Evolutionary conservation across 2,797 vertebrate species (phyloP).

Genomic region (Pagetopsis macropterus): DNA sequence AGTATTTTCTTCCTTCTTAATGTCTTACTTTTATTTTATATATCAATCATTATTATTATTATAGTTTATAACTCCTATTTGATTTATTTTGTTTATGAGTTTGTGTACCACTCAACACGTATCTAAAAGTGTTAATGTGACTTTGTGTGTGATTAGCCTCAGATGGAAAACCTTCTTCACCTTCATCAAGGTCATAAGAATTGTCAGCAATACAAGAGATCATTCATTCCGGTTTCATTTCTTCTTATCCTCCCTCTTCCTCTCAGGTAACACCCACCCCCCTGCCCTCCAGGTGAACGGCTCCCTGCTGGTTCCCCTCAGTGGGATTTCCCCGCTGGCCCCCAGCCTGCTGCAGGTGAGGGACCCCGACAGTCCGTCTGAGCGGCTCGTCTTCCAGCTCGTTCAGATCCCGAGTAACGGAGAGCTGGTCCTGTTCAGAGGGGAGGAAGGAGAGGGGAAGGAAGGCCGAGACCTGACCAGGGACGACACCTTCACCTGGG

Average conservation of each 20-base stretch:
- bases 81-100: background rate
- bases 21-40: background rate
- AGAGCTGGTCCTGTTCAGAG: constrained; percentile 71
- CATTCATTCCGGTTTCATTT: background rate
- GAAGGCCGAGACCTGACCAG: constrained; percentile 72
- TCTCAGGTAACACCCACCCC: constrained; percentile 78
- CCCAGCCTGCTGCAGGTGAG: constrained; percentile 76
- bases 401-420: constrained; percentile 85
- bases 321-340: constrained; percentile 78
- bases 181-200: background rate
- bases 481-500: constrained; percentile 84
- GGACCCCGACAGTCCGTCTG: constrained; percentile 67
- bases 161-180: background rate
- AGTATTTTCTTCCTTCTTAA: background rate
- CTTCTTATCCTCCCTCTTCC: background rate
- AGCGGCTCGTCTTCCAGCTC: constrained; percentile 81
- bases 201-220: background rate
- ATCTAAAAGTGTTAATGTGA: background rate
- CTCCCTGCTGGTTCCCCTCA: constrained; percentile 86
- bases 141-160: background rate
- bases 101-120: background rate
- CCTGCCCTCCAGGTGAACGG: constrained; percentile 79
- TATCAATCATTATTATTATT: background rate
- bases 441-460: constrained; percentile 14
- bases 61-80: background rate